Evolutionary conservation across 2,113 vertebrate genomes (phyloP).

Genomic region (Notothenia coriiceps): DNA sequence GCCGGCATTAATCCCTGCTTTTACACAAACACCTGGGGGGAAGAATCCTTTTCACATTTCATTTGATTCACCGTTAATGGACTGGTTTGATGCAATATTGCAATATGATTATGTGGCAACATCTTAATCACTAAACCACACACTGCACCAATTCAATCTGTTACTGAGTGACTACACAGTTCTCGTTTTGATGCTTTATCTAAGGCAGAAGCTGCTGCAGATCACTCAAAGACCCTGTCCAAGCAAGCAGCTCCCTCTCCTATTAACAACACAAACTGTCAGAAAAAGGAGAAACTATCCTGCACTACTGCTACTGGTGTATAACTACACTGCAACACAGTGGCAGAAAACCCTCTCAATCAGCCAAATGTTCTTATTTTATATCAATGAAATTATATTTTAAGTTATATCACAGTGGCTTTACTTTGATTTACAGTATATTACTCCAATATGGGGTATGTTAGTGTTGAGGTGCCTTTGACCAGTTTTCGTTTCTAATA

Average conservation of each 20-base stretch:
- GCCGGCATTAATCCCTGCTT: not conserved
- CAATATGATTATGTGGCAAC: not conserved
- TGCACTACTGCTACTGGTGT: not conserved
- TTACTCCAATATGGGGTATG: not conserved
- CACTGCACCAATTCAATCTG: not conserved
- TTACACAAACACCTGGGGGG: not conserved
- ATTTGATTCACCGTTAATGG: not conserved
- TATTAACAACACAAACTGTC: slow-evolving; percentile 41
- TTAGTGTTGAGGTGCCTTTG: not conserved
- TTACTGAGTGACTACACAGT: slow-evolving; percentile 8
- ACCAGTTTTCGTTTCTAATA: not conserved
- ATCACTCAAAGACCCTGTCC: slow-evolving; percentile 15
- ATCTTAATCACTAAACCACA: slow-evolving; percentile 3
- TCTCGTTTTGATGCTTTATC: slow-evolving; percentile 13
- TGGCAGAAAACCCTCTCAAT: not conserved
- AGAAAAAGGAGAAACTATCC: slow-evolving; percentile 16
- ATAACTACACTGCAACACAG: not conserved
- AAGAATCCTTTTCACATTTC: not conserved
- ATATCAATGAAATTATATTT: not conserved
- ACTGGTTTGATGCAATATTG: not conserved
- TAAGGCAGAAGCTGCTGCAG: slow-evolving; percentile 13
- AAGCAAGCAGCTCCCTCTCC: slow-evolving; percentile 2
- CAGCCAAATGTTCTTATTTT: not conserved
- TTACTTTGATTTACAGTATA: not conserved
- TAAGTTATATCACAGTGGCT: not conserved